Base-by-base conservation (phyloP, 2,888 invertebrate species). In the Vannuccia rotundouncinata region DNA sequence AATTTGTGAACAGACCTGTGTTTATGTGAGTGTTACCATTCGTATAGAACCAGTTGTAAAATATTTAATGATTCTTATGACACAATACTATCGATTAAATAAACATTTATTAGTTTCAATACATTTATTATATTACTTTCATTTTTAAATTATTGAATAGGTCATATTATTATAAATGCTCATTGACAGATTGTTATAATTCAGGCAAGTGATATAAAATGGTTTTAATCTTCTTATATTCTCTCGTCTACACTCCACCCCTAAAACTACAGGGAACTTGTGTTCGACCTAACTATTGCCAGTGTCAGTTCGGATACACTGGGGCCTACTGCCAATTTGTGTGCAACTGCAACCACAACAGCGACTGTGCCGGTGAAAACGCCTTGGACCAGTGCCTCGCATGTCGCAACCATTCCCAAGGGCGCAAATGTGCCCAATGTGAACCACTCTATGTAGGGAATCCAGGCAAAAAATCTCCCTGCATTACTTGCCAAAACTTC, bases 331-430 rank as follows among this genome's bases (percentile, higher is more conserved):
- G 96, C 88, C 93, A 93, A 84, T 93, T 93, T 82, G 93, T 94
- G 88, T 96, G 96, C 87, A 92, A 94, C 87, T 97, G 96, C 87
- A 95, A 96, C 87, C 95, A 95, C 0, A 95, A 96, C 89, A 93
- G 95, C 81, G 91, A 95, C 87, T 97, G 96, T 87, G 92, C 91
- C 84, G 94, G 94, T 0, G 94, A 94, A 2, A 93, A 94, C 86
- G 92, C 92, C 84, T 90, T 94, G 82, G 92, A 93, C 85, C 90
- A 91, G 82, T 96, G 96, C 86, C 89, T 92, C 59, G 90, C 92
- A 86, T 96, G 96, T 86, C 92, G 92, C 85, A 95, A 96, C 86
- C 94, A 95, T 85, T 96, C 96, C 0, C 93, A 93, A 92, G 92
- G 92, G 86, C 85, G 90, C n/a, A 94, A 94, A 87, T 96, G 96